Evolutionary conservation across 2,797 vertebrate genomes (phyloP).

Genomic region (Melanogrammus aeglefinus): DNA sequence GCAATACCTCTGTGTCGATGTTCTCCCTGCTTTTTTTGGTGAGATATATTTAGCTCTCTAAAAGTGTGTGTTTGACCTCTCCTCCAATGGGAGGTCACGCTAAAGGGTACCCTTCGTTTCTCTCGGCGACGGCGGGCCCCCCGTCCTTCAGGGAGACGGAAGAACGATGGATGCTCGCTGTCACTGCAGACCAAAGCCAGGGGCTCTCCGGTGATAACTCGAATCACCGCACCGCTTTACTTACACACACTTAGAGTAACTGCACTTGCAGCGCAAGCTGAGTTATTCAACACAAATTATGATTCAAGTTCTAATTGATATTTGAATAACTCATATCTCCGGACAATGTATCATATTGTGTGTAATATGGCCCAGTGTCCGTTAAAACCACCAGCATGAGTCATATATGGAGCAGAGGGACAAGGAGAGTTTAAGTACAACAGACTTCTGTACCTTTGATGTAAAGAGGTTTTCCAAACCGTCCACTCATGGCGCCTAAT

Average conservation of each 20-base stretch:
- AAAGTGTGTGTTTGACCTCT: conserved; percentile 3
- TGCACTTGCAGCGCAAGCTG: background rate
- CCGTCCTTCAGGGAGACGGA: background rate
- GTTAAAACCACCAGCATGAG: background rate
- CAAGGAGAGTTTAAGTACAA: background rate
- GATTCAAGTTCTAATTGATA: background rate
- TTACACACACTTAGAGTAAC: background rate
- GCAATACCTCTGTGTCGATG: background rate
- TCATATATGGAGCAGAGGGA: background rate
- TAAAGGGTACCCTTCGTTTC: background rate
- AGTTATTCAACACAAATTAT: background rate
- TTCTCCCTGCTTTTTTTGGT: conserved; percentile 16
- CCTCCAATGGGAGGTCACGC: background rate
- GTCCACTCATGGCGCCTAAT: background rate
- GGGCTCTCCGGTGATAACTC: too few species aligned
- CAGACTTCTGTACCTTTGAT: background rate
- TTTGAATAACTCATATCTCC: background rate
- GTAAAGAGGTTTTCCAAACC: background rate
- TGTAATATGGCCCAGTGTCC: background rate
- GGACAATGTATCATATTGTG: background rate
- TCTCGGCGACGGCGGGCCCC: background rate
- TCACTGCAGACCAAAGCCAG: background rate
- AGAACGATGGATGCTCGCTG: background rate
- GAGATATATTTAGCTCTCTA: background rate
- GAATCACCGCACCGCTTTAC: background rate